Percentiles rank a stretch among this genome's conserved stretches.
Evolutionary conservation across 2,888 invertebrate genomes (phyloP).

Genomic region (Crossocerus cetratus): DNA sequence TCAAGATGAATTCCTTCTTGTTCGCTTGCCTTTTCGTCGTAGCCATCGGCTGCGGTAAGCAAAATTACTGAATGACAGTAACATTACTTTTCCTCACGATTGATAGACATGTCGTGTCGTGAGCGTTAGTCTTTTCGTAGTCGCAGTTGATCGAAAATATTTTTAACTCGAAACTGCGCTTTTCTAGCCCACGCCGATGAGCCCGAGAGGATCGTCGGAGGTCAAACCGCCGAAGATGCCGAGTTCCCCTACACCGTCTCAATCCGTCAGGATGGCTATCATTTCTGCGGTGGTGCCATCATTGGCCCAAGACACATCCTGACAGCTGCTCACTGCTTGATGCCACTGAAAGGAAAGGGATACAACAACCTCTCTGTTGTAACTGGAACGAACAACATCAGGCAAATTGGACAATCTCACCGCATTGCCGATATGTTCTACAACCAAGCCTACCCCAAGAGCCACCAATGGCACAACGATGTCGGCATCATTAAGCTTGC

Average conservation of each 20-base stretch:
- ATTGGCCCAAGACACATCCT: slow-evolving; percentile 34
- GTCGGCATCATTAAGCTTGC: slow-evolving; percentile 39
- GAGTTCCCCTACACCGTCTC: slow-evolving; percentile 52
- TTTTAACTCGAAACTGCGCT: background rate
- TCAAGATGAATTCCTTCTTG: no score
- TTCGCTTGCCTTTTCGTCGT: no score
- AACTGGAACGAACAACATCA: slow-evolving; percentile 12
- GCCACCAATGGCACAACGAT: slow-evolving; percentile 29
- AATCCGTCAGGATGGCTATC: slow-evolving; percentile 9
- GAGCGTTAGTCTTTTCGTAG: no score
- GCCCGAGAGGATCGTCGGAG: slow-evolving; percentile 33
- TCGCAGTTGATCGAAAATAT: no score
- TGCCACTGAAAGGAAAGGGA: no score
- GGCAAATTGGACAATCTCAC: slow-evolving; percentile 20
- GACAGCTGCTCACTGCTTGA: slow-evolving; percentile 52
- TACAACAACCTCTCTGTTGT: slow-evolving; percentile 3
- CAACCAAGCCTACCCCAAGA: slow-evolving; percentile 15
- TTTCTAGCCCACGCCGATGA: slow-evolving; percentile 19
- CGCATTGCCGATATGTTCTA: background rate
- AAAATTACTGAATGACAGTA: no score
- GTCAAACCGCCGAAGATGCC: slow-evolving; percentile 12
- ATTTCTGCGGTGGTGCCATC: slow-evolving; percentile 50
- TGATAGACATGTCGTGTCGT: no score
- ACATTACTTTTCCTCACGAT: no score
- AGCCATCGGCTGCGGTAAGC: no score